Evolutionary conservation across 2,888 invertebrate genomes (phyloP).

Genomic region (Apotomis betuletana): DNA sequence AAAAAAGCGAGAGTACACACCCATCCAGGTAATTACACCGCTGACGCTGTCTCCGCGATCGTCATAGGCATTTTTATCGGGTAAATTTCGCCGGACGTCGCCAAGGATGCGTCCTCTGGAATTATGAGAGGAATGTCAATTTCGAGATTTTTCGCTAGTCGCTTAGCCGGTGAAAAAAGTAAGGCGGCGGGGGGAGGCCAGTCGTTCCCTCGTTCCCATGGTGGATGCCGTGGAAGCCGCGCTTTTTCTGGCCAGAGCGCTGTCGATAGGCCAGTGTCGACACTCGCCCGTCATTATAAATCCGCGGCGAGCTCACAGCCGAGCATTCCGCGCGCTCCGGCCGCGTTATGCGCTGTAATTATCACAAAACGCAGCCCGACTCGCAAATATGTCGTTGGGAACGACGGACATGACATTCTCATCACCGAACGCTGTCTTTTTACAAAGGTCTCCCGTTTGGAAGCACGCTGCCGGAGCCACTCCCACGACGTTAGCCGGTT

Average conservation of each 20-base stretch:
- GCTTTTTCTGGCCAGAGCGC: slow-evolving; percentile 68
- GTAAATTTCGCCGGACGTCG: slow-evolving; percentile 67
- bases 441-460: slow-evolving; percentile 63
- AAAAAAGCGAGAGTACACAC: slow-evolving; percentile 80
- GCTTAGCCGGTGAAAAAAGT: slow-evolving; percentile 73
- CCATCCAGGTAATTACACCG: slow-evolving; percentile 76
- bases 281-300: slow-evolving; percentile 80
- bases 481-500: slow-evolving; percentile 72
- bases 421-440: slow-evolving; percentile 79
- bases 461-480: slow-evolving; percentile 67
- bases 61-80: slow-evolving; percentile 72
- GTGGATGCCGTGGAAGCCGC: slow-evolving; percentile 69
- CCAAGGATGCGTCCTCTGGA: slow-evolving; percentile 78
- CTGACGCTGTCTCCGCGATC: slow-evolving; percentile 60
- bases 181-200: slow-evolving; percentile 53
- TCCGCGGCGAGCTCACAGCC: slow-evolving; percentile 79
- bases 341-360: slow-evolving; percentile 82
- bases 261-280: slow-evolving; percentile 71
- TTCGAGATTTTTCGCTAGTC: slow-evolving; percentile 80
- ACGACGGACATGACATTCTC: slow-evolving; percentile 83
- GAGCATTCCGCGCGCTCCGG: slow-evolving; percentile 74
- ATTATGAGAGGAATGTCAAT: slow-evolving; percentile 81
- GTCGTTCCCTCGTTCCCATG: slow-evolving; percentile 67
- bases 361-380: slow-evolving; percentile 80
- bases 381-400: slow-evolving; percentile 83